Conservation (phyloP, 92 coral and sea anemone species). For the Epizoanthus stellaris region DNA sequence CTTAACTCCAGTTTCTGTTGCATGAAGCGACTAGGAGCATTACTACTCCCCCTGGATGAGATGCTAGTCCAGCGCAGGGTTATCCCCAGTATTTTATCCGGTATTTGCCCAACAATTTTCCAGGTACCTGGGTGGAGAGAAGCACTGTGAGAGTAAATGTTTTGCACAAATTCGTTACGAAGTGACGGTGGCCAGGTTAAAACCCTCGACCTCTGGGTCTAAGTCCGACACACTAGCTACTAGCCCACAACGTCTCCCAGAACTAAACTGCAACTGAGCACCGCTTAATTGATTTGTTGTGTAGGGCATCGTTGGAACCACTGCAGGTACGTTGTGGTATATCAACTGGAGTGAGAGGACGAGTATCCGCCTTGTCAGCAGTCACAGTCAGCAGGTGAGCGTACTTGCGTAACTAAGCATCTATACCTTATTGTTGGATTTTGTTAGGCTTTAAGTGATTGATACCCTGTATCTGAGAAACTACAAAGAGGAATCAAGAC, state of each 20-base stretch:
- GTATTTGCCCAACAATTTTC: no score
- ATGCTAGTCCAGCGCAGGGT: no score
- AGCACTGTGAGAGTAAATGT: no score
- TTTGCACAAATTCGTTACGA: no score
- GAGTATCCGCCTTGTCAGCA: constrained; percentile 96
- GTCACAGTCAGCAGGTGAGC: constrained; percentile 91
- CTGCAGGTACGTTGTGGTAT: constrained; percentile 95
- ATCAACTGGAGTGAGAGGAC: constrained; percentile 98
- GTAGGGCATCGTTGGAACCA: constrained; percentile 94
- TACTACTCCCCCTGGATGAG: no score
- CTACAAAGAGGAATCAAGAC: no score
- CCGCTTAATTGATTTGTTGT: neutral
- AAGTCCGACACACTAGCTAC: neutral
- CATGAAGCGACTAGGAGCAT: no score
- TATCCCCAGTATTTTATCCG: no score
- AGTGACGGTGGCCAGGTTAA: no score
- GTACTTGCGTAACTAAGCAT: neutral
- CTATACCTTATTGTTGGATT: neutral
- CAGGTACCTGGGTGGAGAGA: no score
- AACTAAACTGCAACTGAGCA: neutral
- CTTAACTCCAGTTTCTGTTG: no score
- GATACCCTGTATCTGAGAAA: neutral
- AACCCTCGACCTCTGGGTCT: neutral
- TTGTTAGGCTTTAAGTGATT: neutral
- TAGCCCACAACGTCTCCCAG: no score